Percentiles rank a stretch among this genome's conserved stretches.
Conservation (phyloP, 2,797 vertebrate species). For the Centropyge bicolor region DNA sequence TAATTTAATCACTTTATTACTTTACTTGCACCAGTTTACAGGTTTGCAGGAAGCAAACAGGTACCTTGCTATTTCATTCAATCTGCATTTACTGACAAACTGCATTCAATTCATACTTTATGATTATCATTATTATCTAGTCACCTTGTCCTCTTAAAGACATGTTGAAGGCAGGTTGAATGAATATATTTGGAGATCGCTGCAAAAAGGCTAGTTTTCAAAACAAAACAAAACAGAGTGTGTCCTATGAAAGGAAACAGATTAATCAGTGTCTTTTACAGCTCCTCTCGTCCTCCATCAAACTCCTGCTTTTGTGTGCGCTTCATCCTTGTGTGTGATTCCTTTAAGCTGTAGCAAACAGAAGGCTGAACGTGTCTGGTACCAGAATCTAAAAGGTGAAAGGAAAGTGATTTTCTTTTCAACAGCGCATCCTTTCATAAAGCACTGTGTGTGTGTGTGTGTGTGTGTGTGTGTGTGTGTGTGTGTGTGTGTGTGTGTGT, state of each 20-base stretch:
- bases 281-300: background rate
- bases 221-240: too few relatives aligned
- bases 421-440: constrained; percentile 4
- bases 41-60: background rate
- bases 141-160: background rate
- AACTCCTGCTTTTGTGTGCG: background rate
- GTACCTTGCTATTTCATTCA: background rate
- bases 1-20: background rate
- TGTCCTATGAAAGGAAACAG: background rate
- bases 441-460: constrained; percentile 11
- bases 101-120: background rate
- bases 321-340: constrained; percentile 21
- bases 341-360: background rate
- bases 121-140: background rate
- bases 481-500: constrained; percentile 15
- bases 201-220: background rate
- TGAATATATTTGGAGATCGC: background rate
- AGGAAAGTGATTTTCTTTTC: constrained; percentile 29
- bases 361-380: background rate
- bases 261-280: background rate
- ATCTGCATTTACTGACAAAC: background rate
- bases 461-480: background rate
- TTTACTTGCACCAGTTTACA: background rate
- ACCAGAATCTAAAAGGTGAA: background rate
- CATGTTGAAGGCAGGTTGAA: background rate